A percentile compares a stretch with the other conserved stretches of the same genome.
phyloP scores from a whole-genome alignment of 2,888 invertebrate genomes.

The Chydorus sphaericus region DNA sequence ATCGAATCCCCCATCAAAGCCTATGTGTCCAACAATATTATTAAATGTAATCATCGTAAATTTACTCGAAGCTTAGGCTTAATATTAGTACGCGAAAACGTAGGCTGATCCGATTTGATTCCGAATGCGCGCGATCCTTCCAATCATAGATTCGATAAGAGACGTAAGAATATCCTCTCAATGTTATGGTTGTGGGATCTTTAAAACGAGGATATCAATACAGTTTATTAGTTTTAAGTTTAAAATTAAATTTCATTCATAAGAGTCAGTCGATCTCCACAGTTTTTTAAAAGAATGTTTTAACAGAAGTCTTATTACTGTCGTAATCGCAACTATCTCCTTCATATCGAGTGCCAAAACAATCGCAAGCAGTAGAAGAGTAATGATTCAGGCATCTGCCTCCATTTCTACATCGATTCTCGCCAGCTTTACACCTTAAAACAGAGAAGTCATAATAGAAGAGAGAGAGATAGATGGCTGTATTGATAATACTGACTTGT shows the following conservation, averaged over 20 bases:
- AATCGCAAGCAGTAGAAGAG: constrained; percentile 75
- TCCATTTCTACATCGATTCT: constrained; percentile 74
- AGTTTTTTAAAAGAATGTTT: background rate
- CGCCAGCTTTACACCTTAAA: constrained; percentile 51
- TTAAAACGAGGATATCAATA: constrained; percentile 16
- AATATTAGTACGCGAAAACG: constrained; percentile 54
- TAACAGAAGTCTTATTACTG: too few relatives aligned
- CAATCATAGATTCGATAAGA: constrained; percentile 84
- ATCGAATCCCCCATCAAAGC: constrained; percentile 84
- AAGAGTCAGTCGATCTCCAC: background rate
- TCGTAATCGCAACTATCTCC: constrained; percentile 82
- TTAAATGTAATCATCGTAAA: background rate
- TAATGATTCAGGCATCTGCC: constrained; percentile 85
- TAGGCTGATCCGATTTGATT: constrained; percentile 70
- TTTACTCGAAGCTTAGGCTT: background rate
- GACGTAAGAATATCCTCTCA: constrained; percentile 80
- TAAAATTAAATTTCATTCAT: background rate
- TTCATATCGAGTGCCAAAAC: constrained; percentile 81
- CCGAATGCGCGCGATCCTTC: constrained; percentile 79
- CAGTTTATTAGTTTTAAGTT: background rate
- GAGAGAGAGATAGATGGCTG: background rate
- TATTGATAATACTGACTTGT: constrained; percentile 39
- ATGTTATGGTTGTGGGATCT: constrained; percentile 75
- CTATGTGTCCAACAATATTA: constrained; percentile 33
- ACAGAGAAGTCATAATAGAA: background rate